Conservation (phyloP, 2,797 vertebrate genomes). For the Mus caroli region DNA sequence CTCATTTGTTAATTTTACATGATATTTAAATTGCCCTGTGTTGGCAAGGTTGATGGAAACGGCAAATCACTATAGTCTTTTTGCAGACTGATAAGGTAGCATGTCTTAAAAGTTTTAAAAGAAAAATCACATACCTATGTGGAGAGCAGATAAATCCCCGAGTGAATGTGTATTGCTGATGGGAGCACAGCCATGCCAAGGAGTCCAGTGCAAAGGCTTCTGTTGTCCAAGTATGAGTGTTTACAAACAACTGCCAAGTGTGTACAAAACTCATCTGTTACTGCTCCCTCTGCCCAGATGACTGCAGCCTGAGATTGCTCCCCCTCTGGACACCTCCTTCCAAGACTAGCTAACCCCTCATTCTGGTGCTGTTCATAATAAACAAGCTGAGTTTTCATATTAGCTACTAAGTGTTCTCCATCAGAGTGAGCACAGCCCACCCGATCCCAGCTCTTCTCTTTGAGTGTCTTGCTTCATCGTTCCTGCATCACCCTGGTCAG, state of each 20-base stretch:
- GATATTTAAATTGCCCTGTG: constrained; percentile 12
- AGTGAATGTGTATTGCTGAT: not conserved
- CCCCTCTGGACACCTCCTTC: not conserved
- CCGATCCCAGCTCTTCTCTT: not conserved
- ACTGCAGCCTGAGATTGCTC: not conserved
- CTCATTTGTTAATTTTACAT: constrained; percentile 17
- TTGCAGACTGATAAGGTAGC: not conserved
- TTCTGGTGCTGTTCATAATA: not conserved
- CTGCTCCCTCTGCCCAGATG: not conserved
- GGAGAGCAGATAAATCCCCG: not conserved
- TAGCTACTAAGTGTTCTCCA: not conserved
- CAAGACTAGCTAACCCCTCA: not conserved
- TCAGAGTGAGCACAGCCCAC: no score
- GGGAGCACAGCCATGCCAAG: not conserved
- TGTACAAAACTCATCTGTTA: not conserved
- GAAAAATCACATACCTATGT: not conserved
- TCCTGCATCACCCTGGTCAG: not conserved
- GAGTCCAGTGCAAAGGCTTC: not conserved
- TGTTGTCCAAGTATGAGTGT: not conserved
- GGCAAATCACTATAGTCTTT: constrained; percentile 21
- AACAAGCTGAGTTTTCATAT: not conserved
- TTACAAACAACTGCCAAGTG: not conserved
- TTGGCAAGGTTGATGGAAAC: constrained; percentile 24
- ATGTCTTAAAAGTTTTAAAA: not conserved
- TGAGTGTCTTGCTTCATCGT: not conserved